Evolutionary conservation across 2,113 vertebrate genomes (phyloP).

Genomic region (Scartelaos histophorus): DNA sequence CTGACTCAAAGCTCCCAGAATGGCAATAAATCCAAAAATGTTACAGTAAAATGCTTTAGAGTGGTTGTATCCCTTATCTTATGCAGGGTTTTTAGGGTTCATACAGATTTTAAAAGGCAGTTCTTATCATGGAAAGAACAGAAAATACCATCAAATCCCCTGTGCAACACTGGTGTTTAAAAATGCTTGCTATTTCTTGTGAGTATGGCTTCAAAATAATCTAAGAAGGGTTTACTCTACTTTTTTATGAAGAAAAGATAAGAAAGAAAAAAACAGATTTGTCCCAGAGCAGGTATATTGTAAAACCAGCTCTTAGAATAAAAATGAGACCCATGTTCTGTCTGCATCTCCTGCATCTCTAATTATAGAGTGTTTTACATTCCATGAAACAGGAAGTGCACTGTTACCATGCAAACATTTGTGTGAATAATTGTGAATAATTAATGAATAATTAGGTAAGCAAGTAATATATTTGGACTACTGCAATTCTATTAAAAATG

Average conservation of each 20-base stretch:
- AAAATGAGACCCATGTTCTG: too few species aligned
- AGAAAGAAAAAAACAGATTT: neutral
- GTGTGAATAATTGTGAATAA: too few species aligned
- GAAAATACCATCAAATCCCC: neutral
- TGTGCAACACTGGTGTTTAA: neutral
- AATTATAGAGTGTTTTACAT: too few species aligned
- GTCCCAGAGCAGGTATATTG: too few species aligned
- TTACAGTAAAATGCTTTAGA: conserved; percentile 9
- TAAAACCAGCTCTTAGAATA: too few species aligned
- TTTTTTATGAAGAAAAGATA: neutral
- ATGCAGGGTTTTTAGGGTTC: neutral
- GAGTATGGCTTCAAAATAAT: neutral
- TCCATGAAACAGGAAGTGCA: too few species aligned
- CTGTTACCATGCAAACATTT: too few species aligned
- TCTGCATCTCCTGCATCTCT: too few species aligned
- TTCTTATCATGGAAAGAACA: neutral
- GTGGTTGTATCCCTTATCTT: conserved; percentile 1
- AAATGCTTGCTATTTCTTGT: neutral
- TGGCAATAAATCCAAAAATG: conserved; percentile 23
- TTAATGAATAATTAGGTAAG: too few species aligned
- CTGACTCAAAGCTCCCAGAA: conserved; percentile 21
- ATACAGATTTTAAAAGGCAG: neutral
- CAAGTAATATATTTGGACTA: too few species aligned
- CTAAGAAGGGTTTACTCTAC: neutral
- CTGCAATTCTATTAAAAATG: too few species aligned